Base-by-base conservation (phyloP, 2,888 invertebrate species). In the Hydroisotoma schaefferi region DNA sequence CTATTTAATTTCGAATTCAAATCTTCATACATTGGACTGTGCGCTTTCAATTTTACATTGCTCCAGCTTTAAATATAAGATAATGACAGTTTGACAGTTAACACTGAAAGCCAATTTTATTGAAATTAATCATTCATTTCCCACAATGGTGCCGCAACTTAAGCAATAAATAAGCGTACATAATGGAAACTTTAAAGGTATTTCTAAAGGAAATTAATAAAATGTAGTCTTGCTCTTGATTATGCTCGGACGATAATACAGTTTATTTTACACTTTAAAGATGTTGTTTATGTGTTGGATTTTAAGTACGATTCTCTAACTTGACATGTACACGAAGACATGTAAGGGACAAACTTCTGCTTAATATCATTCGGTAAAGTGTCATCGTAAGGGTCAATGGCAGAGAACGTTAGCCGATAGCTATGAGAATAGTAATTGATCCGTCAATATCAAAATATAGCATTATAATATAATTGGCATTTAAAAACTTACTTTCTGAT, bases 301-400 rank as follows among this genome's bases (percentile, higher is more conserved):
- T n/a, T n/a, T n/a, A n/a, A n/a, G n/a, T n/a, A n/a, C 8, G 33
- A 33, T 33, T 33, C 15, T 15, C 20, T 48, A 1, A 55, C 29
- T 25, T 53, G 48, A 20, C 46, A 46, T 4, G 46, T 8, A 8
- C 23, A 46, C 5, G 46, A 25, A 23, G 22, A 22, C 46, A 46
- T 23, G 29, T 63, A 63, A 2, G 61, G 61, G 12, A 63, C 23
- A 6, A 67, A 59, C 28, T 57, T 63, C 26, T 55, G 53, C 33
- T 63, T 67, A n/a, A 67, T 49, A 1, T 48, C 38, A 29, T 38
- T 25, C 1, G 67, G 63, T 23, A 67, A 27, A 25, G 55, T 40
- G 12, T 26, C 27, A 46, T 66, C 63, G 2, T 60, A 44, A n/a
- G 66, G 61, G 25, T 63, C 55, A 15, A 54, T 46, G 6, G 66